Conservation (phyloP, 1,140 invertebrate genomes). For the Drosophila santomea region DNA sequence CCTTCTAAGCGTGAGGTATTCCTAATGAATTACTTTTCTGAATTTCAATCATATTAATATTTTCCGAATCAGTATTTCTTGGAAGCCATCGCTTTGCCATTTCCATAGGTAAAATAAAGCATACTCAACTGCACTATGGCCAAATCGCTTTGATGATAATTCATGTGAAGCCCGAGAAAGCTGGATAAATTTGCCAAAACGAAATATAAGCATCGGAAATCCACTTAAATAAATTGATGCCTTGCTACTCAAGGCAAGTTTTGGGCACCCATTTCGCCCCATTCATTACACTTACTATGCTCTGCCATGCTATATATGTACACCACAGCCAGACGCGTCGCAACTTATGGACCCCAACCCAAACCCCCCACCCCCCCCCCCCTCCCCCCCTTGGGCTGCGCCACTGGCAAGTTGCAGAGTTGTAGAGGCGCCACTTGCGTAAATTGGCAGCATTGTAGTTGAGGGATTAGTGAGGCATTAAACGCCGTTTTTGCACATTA, state of each 20-base stretch:
- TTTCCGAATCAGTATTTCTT: neutral
- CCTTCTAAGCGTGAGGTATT: neutral
- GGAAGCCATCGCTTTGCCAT: neutral
- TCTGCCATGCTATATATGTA: neutral
- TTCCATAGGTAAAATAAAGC: conserved; percentile 1
- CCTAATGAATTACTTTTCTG: neutral
- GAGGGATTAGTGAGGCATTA: conserved; percentile 81
- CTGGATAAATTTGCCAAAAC: conserved; percentile 25
- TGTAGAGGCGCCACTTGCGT: conserved; percentile 66
- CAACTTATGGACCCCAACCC: conserved; percentile 12
- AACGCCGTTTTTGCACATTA: conserved; percentile 83
- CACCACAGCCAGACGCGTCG: conserved; percentile 40
- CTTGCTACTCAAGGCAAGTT: conserved; percentile 62
- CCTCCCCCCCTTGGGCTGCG: neutral
- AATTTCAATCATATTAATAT: neutral
- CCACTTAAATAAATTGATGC: conserved; percentile 82
- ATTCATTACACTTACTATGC: conserved; percentile 61
- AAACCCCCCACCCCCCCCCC: neutral
- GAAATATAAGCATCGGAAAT: conserved; percentile 61
- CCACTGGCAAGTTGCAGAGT: conserved; percentile 12
- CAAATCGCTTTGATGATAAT: conserved; percentile 26
- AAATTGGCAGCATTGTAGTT: conserved; percentile 83
- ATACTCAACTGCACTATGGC: conserved; percentile 1
- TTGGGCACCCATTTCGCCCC: conserved; percentile 17
- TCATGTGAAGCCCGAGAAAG: conserved; percentile 15